Evolutionary conservation across 2,113 vertebrate genomes (phyloP).

Genomic region (Cavia porcellus): DNA sequence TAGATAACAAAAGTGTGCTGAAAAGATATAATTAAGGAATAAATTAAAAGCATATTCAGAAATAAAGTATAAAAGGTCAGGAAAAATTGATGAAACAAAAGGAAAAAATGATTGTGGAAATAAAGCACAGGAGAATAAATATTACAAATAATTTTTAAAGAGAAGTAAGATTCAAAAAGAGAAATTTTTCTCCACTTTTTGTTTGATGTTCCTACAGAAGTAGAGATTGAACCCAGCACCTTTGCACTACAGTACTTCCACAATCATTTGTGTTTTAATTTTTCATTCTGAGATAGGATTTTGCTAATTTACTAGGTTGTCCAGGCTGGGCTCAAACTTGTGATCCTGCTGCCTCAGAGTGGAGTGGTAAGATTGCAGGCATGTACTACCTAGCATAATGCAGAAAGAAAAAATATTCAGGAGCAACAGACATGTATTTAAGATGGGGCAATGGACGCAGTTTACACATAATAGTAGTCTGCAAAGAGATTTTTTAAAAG

Average conservation of each 20-base stretch:
- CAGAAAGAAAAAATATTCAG: background rate
- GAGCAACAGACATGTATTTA: background rate
- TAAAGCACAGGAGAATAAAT: slow-evolving; percentile 2
- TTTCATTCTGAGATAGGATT: background rate
- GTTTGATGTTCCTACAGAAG: background rate
- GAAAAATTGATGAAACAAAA: background rate
- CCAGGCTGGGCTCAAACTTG: background rate
- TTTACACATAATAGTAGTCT: background rate
- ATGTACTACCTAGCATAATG: background rate
- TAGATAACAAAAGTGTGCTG: background rate
- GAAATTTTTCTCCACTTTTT: background rate
- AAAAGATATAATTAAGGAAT: background rate
- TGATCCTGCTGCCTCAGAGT: background rate
- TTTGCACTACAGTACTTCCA: background rate
- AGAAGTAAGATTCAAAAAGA: background rate
- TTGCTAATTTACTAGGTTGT: background rate
- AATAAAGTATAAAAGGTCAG: background rate
- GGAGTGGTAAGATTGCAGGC: background rate
- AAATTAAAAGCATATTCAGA: background rate
- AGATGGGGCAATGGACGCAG: background rate
- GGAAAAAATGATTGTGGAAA: slow-evolving; percentile 11
- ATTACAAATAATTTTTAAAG: background rate
- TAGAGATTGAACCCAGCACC: background rate
- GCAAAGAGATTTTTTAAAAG: background rate
- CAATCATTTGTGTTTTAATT: background rate